Evolutionary conservation across 2,797 vertebrate genomes (phyloP), one percentile per base, ranked within the genome.

Genomic region (Cottoperca gobio): DNA sequence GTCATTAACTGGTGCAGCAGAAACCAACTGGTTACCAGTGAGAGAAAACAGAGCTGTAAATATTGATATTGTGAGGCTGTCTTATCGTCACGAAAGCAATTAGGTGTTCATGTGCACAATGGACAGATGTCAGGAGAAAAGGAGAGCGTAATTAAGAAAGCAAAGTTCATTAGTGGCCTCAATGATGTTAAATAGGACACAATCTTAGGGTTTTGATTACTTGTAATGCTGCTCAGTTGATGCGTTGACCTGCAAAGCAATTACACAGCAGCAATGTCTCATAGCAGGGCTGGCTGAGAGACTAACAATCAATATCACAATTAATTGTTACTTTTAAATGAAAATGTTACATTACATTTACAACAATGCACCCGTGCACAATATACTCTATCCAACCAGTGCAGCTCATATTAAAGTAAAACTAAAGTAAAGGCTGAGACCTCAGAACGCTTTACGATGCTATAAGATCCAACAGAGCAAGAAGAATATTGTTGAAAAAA

Each of bases 1-100:
- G 79, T 62, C 35, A 58, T 73, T 76, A 81, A 58, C 71, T 81
- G 73, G 74, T 75, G 77, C 63, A 28, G 28, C 76, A 79, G 70
- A 89, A 74, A 73, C 65, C 50, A 70, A 60, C 76, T 73, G 54
- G 50, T 73, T 19, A 33, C 13, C 49, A 53, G 63, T 19, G 26
- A 48, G 49, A 67, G 40, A 46, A 37, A 52, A 33, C 7, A 55
- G 23, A 76, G 33, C 21, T 43, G 69, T 75, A 65, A 74, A 84
- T 59, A 66, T 13, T 72, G 66, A 76, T 60, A 46, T 6, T 9
- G 39, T 35, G 58, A 67, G 60, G 19, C 39, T 53, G 42, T 16
- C 28, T 37, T 10, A 7, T 28, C 42, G 66, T 76, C 43, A 46
- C 76, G 83, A 71, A 70, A 65, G 35, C 50, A 76, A 81, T 73